These are phyloP conservation scores for Centropus bengalensis DNA, from an alignment of 2,113 vertebrate genomes.

Conservation along the genomic window DNA sequence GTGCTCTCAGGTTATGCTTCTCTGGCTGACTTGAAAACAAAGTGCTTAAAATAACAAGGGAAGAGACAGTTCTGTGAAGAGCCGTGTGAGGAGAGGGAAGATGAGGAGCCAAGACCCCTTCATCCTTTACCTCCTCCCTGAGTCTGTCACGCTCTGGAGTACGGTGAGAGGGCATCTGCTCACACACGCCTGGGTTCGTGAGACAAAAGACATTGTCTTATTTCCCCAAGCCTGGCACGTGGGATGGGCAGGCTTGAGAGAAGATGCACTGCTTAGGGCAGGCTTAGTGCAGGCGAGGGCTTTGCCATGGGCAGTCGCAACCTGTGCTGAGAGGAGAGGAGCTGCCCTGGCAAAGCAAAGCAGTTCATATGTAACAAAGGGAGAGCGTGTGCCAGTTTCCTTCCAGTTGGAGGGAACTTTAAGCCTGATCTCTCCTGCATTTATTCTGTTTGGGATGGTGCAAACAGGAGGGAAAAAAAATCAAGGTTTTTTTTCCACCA, in stretches of 20 bases:
- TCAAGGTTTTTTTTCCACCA: rapidly evolving
- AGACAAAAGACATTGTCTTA: not conserved
- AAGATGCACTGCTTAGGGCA: rapidly evolving
- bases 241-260: not conserved
- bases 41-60: not conserved
- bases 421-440: not conserved
- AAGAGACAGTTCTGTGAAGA: not conserved
- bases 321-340: not conserved
- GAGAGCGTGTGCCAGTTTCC: not conserved
- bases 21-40: not conserved
- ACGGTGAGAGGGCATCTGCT: too few species aligned
- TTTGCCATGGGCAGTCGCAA: not conserved
- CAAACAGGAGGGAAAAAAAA: not conserved
- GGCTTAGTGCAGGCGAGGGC: not conserved
- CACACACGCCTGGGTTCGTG: not conserved
- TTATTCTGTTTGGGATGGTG: not conserved
- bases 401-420: not conserved
- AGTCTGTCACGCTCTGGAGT: rapidly evolving
- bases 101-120: not conserved
- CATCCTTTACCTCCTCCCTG: not conserved
- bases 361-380: not conserved
- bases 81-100: not conserved
- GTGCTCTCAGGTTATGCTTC: not conserved
- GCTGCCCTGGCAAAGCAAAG: not conserved
- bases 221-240: rapidly evolving